Base-by-base conservation (phyloP, 2,113 vertebrate genomes). In the Glaucomys volans region DNA sequence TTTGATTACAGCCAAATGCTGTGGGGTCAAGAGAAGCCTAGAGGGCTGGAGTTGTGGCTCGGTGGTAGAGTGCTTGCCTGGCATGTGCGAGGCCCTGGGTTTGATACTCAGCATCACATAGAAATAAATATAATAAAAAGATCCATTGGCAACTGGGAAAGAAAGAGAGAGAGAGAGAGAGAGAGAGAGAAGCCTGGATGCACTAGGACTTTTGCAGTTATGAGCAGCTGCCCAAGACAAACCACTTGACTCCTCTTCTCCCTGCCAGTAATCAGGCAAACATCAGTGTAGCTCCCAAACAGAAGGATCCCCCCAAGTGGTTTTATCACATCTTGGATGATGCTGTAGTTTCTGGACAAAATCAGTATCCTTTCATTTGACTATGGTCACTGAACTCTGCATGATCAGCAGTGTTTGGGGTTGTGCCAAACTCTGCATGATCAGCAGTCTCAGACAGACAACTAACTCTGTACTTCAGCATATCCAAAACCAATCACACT, bases 401-500 rank as follows among this genome's bases (percentile, higher is more conserved):
- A 77, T 20, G 18, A 42, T 95, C 76, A 94, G 84, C 79, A 90
- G 74, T 42, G 5, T 57, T 3, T 76, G 16, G 40, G 28, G 32
- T 14, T 89, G 37, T 77, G 37, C 24, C 67, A 95, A 92, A 57
- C 37, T 94, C 75, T 89, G 74, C 37, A 66, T 44, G 28, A 66
- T 80, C 89, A 95, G 87, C 54, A 83, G 69, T 91, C 92, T 90
- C 69, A 95, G 86, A 75, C 0, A 13, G 62, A 86, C 71, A 91
- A 42, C 24, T 85, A 54, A 74, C 54, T 62, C 59, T 90, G 47
- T 40, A 62, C 69, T 94, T 92, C 42, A 77, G 42, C 28, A 80
- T 64, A 11, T 96, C 64, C 64, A 92, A 92, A 96, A 71, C 50
- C 76, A 92, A 90, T 42, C 72, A 47, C 42, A 64, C 87, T 79